These are phyloP conservation scores for Gymnobelideus leadbeateri DNA, from an alignment of 2,113 vertebrate species.

Conservation along the genomic window DNA sequence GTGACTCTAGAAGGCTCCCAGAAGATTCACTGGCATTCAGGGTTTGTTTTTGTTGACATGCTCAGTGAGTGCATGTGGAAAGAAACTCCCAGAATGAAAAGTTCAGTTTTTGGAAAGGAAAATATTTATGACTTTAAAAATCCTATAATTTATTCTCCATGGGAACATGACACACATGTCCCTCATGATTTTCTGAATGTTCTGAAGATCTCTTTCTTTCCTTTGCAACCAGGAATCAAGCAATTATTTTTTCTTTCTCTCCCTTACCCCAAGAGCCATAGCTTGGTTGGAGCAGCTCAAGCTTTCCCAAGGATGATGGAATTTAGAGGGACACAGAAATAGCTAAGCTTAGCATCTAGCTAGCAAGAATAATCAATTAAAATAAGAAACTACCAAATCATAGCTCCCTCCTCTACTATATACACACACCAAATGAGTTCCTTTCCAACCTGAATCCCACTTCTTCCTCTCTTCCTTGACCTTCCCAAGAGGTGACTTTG, in stretches of 20 bases:
- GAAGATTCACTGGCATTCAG: not conserved
- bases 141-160: not conserved
- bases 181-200: not conserved
- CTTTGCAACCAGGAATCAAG: not conserved
- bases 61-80: conserved; percentile 1
- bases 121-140: not conserved
- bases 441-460: not conserved
- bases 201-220: not conserved
- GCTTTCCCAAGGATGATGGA: not conserved
- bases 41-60: conserved; percentile 30
- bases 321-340: not conserved
- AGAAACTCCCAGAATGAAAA: conserved; percentile 22
- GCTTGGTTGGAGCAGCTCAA: not conserved
- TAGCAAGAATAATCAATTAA: not conserved
- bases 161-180: not conserved
- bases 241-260: not conserved
- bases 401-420: not conserved
- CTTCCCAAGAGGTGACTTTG: not conserved
- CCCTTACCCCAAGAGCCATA: no score
- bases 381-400: not conserved
- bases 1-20: conserved; percentile 3
- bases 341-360: not conserved
- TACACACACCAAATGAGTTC: not conserved
- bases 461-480: not conserved
- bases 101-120: conserved; percentile 6